Evolutionary conservation across 1,140 invertebrate genomes (phyloP), one percentile per base, ranked within the genome.

Genomic region (Gryllus bimaculatus): DNA sequence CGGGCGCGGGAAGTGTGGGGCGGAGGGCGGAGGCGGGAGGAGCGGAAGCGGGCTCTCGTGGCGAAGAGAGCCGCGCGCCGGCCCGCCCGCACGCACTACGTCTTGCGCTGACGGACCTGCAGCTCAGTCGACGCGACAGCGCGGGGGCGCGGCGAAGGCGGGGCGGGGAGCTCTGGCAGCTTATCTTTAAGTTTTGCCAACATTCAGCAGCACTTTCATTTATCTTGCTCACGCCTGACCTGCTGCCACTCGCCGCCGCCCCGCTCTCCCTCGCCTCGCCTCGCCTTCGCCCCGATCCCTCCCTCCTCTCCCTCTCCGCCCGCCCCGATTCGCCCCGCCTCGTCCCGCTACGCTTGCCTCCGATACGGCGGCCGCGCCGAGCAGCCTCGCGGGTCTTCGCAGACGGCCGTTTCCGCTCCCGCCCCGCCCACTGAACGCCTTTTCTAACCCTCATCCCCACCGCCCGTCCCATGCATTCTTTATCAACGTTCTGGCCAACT

Each of bases 191-290:
- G 54, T 66, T 66, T 66, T 66, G 54, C 54, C 54, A 66, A 66
- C 54, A n/a, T 66, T 66, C 54, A 66, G 54, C 18, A 66, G 54
- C 54, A 66, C 54, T 66, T 66, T 66, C 54, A 66, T 66, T 66
- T 66, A 66, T 66, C 54, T 66, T 66, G 54, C 54, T 66, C 54
- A 66, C 54, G 54, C 54, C 54, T 66, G 54, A 66, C 54, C n/a
- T 66, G 54, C 54, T 66, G 54, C 54, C 54, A 66, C 54, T 66
- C 54, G 10, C 2, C 54, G n/a, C n/a, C n/a, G n/a, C 26, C 1
- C 26, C 26, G 26, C 26, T 5, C 26, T 39, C 26, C 1, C 26
- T 39, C 26, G 1, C 26, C 26, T 39, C 26, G 26, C 26, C 26
- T 39, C 26, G 26, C 54, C 18, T 66, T 66, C 10, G 10, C 54